Conservation (phyloP, 1,140 invertebrate genomes). For the Pentalonia nigronervosa region DNA sequence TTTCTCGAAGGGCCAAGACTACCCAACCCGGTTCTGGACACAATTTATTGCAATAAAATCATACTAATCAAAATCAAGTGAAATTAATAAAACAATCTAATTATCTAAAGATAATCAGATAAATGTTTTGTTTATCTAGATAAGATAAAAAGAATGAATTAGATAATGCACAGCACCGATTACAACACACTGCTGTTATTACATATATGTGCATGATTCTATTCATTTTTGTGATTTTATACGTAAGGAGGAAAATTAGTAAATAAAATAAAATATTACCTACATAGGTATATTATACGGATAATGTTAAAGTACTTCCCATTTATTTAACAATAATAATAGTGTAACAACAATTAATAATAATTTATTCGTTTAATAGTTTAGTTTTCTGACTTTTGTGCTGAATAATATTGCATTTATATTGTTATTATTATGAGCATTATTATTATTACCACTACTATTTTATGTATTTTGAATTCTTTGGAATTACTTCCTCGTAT, state of each 20-base stretch:
- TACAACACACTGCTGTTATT: not conserved
- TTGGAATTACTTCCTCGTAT: not conserved
- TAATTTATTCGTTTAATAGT: not conserved
- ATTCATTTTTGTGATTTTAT: not conserved
- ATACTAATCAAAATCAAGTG: too few species aligned
- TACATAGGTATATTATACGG: not conserved
- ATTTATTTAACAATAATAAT: not conserved
- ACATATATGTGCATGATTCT: not conserved
- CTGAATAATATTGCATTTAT: not conserved
- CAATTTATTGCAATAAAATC: too few species aligned
- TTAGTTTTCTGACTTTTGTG: not conserved
- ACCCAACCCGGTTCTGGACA: too few species aligned
- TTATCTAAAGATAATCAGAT: too few species aligned
- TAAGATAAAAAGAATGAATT: too few species aligned
- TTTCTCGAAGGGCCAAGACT: too few species aligned
- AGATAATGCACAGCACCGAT: too few species aligned
- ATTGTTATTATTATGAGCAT: not conserved
- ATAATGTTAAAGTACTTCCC: not conserved
- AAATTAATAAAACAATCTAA: too few species aligned
- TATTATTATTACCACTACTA: not conserved
- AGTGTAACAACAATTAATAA: not conserved
- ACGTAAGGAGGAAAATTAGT: not conserved
- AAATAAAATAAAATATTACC: not conserved
- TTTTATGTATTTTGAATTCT: not conserved
- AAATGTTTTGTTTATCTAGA: too few species aligned